These are phyloP conservation scores for Buceros bicornis DNA, from an alignment of 2,797 vertebrate genomes.

Conservation along the genomic window DNA sequence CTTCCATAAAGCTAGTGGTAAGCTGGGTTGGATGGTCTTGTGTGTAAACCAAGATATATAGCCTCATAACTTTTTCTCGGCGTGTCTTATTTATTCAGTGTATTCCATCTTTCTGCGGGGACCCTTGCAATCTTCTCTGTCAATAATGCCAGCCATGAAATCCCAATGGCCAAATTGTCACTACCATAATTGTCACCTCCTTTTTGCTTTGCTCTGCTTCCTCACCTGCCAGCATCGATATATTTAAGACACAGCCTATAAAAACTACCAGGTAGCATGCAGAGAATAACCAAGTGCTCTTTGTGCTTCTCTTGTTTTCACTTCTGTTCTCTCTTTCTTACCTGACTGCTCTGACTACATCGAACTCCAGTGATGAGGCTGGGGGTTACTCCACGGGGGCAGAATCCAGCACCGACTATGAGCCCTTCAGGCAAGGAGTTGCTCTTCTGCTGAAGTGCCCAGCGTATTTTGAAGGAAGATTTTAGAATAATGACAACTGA, in stretches of 20 bases:
- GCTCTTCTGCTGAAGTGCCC: not conserved
- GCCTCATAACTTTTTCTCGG: conserved; percentile 46
- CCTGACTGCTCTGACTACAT: not conserved
- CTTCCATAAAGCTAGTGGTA: conserved; percentile 14
- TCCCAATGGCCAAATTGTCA: conserved; percentile 30
- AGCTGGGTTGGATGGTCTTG: not conserved
- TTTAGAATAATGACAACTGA: conserved; percentile 23
- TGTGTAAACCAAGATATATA: conserved; percentile 56
- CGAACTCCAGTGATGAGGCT: not conserved
- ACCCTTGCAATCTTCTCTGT: conserved; percentile 34
- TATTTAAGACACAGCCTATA: conserved; percentile 37
- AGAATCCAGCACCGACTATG: not conserved
- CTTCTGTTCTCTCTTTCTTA: not conserved
- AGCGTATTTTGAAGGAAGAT: conserved; percentile 2
- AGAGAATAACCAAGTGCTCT: conserved; percentile 22
- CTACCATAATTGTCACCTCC: conserved; percentile 33
- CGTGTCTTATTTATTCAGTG: conserved; percentile 57
- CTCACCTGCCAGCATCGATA: conserved; percentile 37
- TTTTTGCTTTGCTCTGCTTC: conserved; percentile 51
- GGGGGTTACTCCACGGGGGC: not conserved
- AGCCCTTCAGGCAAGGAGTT: not conserved
- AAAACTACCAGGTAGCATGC: not conserved
- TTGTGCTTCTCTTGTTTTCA: not conserved
- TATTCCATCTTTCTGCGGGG: conserved; percentile 20
- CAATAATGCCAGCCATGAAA: conserved; percentile 57